phyloP scores from a whole-genome alignment of 2,888 invertebrate species.

The Phengaris arion region DNA sequence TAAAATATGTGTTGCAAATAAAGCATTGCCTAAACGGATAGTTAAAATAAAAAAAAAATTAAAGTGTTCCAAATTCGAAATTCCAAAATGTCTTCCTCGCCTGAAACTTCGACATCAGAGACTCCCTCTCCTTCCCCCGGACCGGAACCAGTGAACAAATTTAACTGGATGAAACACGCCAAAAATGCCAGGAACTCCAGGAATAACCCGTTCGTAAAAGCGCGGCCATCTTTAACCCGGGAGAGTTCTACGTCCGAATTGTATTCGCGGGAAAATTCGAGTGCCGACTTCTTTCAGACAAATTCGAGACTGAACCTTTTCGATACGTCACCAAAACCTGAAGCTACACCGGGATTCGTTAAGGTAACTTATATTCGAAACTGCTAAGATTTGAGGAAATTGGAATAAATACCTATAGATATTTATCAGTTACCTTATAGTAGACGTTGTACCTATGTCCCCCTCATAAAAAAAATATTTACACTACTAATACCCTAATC shows the following conservation, averaged over 20 bases:
- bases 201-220: conserved; percentile 66
- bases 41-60: neutral
- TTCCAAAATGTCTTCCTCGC: conserved; percentile 43
- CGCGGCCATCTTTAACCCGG: conserved; percentile 62
- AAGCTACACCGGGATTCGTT: conserved; percentile 50
- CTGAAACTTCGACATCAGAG: conserved; percentile 52
- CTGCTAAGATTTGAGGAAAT: too few species aligned
- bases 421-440: too few species aligned
- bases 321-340: conserved; percentile 67
- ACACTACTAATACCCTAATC: too few species aligned
- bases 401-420: too few species aligned
- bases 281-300: conserved; percentile 64
- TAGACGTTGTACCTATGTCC: too few species aligned
- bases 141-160: conserved; percentile 55
- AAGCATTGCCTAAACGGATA: neutral
- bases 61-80: conserved; percentile 33
- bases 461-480: too few species aligned
- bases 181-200: conserved; percentile 55
- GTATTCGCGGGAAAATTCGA: conserved; percentile 67
- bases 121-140: conserved; percentile 57
- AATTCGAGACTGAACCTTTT: conserved; percentile 69
- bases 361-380: conserved; percentile 50
- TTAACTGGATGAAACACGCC: conserved; percentile 64
- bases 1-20: neutral
- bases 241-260: conserved; percentile 68